Evolutionary conservation across 2,888 invertebrate species (phyloP).

Genomic region (Aproaerema taeniolella): DNA sequence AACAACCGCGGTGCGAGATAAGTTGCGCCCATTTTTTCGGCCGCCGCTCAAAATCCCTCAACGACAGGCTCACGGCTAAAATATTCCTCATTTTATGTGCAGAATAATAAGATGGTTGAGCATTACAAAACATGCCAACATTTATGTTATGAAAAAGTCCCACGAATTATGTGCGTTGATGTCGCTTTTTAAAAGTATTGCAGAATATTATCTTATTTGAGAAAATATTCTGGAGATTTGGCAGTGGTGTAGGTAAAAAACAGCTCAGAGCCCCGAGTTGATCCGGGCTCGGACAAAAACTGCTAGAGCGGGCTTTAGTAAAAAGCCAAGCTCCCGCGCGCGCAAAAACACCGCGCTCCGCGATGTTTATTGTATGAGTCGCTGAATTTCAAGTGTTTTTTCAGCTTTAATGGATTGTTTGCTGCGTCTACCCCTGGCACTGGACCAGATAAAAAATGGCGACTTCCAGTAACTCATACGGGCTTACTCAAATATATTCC

Average conservation of each 20-base stretch:
- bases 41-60: constrained; percentile 61
- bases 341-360: constrained; percentile 46
- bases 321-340: constrained; percentile 41
- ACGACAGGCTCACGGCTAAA: constrained; percentile 53
- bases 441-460: constrained; percentile 15
- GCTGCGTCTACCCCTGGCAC: constrained; percentile 32
- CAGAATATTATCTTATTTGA: too few relatives aligned
- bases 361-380: constrained; percentile 74
- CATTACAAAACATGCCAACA: too few relatives aligned
- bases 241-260: constrained; percentile 2
- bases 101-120: constrained; percentile 71
- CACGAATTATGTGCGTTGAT: too few relatives aligned
- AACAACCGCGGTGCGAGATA: constrained; percentile 53
- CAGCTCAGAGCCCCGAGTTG: constrained; percentile 21
- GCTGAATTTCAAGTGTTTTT: constrained; percentile 70
- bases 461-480: constrained; percentile 11
- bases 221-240: not conserved
- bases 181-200: too few relatives aligned
- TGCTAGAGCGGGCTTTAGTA: constrained; percentile 31
- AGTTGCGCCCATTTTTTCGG: constrained; percentile 70
- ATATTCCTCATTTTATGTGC: constrained; percentile 67
- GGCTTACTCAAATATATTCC: constrained; percentile 9
- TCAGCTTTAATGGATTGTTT: constrained; percentile 69
- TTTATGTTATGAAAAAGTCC: too few relatives aligned
- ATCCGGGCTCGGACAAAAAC: constrained; percentile 35